Evolutionary conservation across 2,888 invertebrate species (phyloP), one percentile per base, ranked within the genome.

Genomic region (Patella pellucida): DNA sequence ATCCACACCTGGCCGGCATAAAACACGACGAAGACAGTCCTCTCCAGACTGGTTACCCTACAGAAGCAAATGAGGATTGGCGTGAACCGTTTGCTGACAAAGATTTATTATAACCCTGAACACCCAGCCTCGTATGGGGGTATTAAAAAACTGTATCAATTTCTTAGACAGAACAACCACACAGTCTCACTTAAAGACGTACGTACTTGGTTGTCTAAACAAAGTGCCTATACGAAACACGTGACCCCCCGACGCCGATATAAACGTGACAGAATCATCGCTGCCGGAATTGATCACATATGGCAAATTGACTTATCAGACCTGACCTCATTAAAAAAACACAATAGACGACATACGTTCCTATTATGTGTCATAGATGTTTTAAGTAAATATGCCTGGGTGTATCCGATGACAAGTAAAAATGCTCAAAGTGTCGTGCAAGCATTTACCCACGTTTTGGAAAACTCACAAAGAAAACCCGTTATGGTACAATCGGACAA

Each of bases 351-450:
- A 3, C 75, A 74, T 54, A 77, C 69, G 14, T 86, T 82, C 76
- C 67, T 86, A n/a, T 69, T 87, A 5, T 83, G 78, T 12, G 73
- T 79, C n/a, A 86, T 87, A 16, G 86, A 87, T 75, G 71, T 81
- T 5, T 81, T 86, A 23, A 80, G 78, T 14, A 83, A 81, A 71
- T 84, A 75, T 72, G 82, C 84, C 1, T 86, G 79, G 80, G 83
- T 76, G 0, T 68, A 81, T 3, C 79, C 86, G 14, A 15, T 87
- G 27, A 82, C 82, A 75, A 72, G 71, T 16, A 86, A 87, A 78
- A 78, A 73, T 12, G 76, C 73, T 3, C 15, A 54, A 19, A 71
- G 71, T 19, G 52, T 85, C 11, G 19, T 77, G 12, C 27, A 68
- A 9, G 83, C 80, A 14, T 80, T 85, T 23, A 27, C 75, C 78